Base-by-base conservation (phyloP, 2,113 vertebrate genomes). In the Thalassoma bifasciatum region DNA sequence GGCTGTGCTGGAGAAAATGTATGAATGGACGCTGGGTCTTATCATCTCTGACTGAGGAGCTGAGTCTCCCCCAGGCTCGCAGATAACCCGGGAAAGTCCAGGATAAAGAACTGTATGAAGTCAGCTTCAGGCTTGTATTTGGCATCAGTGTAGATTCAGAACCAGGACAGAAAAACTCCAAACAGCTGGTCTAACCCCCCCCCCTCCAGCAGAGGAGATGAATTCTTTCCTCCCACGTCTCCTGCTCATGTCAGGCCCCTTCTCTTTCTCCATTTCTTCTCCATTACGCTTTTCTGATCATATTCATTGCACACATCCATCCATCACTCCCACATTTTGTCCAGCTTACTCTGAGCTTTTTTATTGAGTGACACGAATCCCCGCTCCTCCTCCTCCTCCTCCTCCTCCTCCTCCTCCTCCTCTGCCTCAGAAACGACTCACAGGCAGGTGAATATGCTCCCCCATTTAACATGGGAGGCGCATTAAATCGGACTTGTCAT, bases 51-150 rank as follows among this genome's bases (percentile, higher is more conserved):
- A 42, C 59, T 40, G 38, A 5, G 9, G 11, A 14, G 42, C 42
- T 14, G 42, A 44, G 42, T 13, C 42, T 44, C 42, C 50, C 72
- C 21, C 10, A 1, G 34, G 22, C 59, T 58, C 36, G n/a, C 50
- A 46, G 71, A 77, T 77, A 83, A 72, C 68, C 71, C 67, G 56
- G 71, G 74, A 77, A 53, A 84, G 71, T 68, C 71, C 68, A 56
- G 73, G 76, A 82, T 56, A 62, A 77, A 80, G 73, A 81, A 65
- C 81, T 53, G 54, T 53, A 79, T 82, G 64, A 50, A 54, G 54
- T 42, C 66, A 63, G 59, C 49, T 23, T 23, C 42, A 50, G 56
- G 58, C 26, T 50, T 38, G 46, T 57, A 44, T 82, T 84, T 73
- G 79, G 75, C 81, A 62, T 71, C 5, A 59, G 57, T 10, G 58